A percentile compares a stretch with the other conserved stretches of the same genome.
These are phyloP conservation scores for Nebria brevicollis DNA, from an alignment of 2,888 invertebrate species.

Conservation along the genomic window DNA sequence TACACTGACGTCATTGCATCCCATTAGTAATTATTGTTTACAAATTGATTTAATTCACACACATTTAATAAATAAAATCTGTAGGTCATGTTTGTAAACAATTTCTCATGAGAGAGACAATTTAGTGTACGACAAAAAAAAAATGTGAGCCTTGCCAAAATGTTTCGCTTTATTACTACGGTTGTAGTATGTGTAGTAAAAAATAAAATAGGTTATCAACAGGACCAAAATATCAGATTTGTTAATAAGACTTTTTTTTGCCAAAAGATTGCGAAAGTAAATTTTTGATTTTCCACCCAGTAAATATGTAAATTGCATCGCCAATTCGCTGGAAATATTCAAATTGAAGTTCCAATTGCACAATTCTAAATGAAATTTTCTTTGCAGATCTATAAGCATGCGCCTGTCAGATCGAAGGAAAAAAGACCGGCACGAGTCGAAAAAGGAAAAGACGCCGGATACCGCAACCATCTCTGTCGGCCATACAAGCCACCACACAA, in stretches of 20 bases:
- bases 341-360: not conserved
- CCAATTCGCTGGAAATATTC: not conserved
- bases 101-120: not conserved
- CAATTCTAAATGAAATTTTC: slow-evolving; percentile 10
- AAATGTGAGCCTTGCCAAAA: not conserved
- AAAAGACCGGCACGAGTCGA: slow-evolving; percentile 48
- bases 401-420: slow-evolving; percentile 48
- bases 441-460: slow-evolving; percentile 38
- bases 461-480: slow-evolving; percentile 33
- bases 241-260: too few relatives aligned
- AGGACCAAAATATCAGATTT: too few relatives aligned
- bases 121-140: not conserved
- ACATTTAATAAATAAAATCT: not conserved
- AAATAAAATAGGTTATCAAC: not conserved
- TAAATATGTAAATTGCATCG: not conserved
- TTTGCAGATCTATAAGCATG: slow-evolving; percentile 49
- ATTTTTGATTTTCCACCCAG: not conserved
- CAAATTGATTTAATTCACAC: not conserved
- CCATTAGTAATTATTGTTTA: not conserved
- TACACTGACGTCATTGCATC: slow-evolving; percentile 18
- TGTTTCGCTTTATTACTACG: not conserved
- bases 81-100: not conserved
- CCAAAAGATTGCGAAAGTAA: too few relatives aligned
- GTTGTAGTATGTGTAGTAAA: not conserved
- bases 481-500: slow-evolving; percentile 31